A percentile compares a stretch with the other conserved stretches of the same genome.
phyloP scores from a whole-genome alignment of 2,888 invertebrate species.

The Chrysolina haemoptera region DNA sequence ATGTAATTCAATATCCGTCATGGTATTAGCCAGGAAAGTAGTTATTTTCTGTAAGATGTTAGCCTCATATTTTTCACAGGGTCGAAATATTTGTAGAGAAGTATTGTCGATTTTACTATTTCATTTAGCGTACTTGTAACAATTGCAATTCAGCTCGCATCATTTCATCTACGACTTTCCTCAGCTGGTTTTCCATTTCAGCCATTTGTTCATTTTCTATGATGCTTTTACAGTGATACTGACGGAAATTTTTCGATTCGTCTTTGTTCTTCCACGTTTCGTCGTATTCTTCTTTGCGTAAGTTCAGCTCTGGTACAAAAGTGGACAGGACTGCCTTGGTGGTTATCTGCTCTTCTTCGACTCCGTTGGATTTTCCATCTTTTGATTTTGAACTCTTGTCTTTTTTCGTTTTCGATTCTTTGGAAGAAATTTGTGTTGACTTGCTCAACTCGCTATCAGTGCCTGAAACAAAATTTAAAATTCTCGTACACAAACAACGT shows the following conservation, averaged over 20 bases:
- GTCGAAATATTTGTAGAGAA: no score
- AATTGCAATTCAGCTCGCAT: slow-evolving; percentile 80
- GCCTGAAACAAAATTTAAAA: slow-evolving; percentile 67
- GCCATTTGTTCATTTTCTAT: slow-evolving; percentile 87
- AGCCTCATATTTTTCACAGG: no score
- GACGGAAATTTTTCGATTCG: slow-evolving; percentile 81
- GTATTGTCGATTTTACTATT: slow-evolving; percentile 18
- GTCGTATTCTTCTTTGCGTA: slow-evolving; percentile 83
- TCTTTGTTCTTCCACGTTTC: slow-evolving; percentile 89
- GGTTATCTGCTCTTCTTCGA: slow-evolving; percentile 76
- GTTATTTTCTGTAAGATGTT: no score
- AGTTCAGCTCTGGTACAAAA: slow-evolving; percentile 81
- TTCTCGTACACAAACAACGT: no score
- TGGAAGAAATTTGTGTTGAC: slow-evolving; percentile 82
- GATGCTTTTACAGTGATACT: slow-evolving; percentile 86
- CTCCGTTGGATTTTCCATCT: slow-evolving; percentile 70
- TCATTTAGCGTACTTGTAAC: slow-evolving; percentile 71
- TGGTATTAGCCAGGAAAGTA: no score
- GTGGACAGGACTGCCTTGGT: slow-evolving; percentile 81
- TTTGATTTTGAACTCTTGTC: slow-evolving; percentile 80
- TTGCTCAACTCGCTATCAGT: slow-evolving; percentile 86
- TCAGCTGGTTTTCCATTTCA: slow-evolving; percentile 87
- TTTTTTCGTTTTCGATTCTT: slow-evolving; percentile 85
- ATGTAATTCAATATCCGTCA: no score
- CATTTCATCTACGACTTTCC: slow-evolving; percentile 85